Conservation (phyloP, 2,113 vertebrate genomes). For the Channa maculata region DNA sequence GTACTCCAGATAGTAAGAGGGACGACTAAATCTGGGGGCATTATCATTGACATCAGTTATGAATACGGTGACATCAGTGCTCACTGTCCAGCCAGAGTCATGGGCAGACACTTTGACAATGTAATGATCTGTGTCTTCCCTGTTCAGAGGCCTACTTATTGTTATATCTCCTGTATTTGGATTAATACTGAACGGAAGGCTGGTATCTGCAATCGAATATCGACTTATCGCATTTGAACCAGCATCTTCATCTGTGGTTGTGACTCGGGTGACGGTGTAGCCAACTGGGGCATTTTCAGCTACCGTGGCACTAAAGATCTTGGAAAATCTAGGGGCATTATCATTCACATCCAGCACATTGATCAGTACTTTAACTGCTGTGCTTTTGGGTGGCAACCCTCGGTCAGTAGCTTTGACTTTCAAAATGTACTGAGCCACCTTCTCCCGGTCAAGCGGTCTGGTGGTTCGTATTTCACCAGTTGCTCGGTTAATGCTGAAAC, state of each 20-base stretch:
- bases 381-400: constrained; percentile 86
- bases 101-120: constrained; percentile 93
- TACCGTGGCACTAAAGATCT: constrained; percentile 94
- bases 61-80: constrained; percentile 96
- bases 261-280: constrained; percentile 91
- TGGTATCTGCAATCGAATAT: constrained; percentile 90
- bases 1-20: constrained; percentile 95
- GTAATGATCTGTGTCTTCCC: constrained; percentile 93
- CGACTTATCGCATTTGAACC: constrained; percentile 92
- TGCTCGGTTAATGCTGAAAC: constrained; percentile 89
- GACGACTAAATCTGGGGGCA: constrained; percentile 90
- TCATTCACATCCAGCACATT: constrained; percentile 95
- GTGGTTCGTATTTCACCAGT: constrained; percentile 94
- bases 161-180: constrained; percentile 92
- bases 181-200: constrained; percentile 92
- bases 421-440: constrained; percentile 85
- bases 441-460: constrained; percentile 92
- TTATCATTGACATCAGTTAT: constrained; percentile 96
- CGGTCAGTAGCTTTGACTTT: constrained; percentile 91
- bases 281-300: constrained; percentile 94
- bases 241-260: constrained; percentile 93
- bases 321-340: constrained; percentile 94
- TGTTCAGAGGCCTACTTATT: constrained; percentile 92
- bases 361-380: constrained; percentile 87
- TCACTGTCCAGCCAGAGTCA: constrained; percentile 97